Evolutionary conservation across 2,888 invertebrate species (phyloP).

Genomic region (Aphodius sticticus): DNA sequence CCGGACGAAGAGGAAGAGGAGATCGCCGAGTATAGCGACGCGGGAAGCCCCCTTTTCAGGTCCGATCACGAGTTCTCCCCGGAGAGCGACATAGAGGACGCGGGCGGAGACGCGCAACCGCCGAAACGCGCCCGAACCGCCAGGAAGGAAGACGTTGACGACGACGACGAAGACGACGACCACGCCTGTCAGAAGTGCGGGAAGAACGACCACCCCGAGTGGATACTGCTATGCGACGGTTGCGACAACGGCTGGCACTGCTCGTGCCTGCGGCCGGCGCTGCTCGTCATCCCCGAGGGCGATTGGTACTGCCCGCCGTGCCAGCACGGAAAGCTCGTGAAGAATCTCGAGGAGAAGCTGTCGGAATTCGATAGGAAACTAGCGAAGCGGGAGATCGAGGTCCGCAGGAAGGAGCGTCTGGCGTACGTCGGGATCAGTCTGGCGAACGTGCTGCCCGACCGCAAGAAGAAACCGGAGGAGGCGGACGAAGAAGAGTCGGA

Average conservation of each 20-base stretch:
- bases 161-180: constrained; percentile 63
- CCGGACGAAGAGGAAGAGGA: constrained; percentile 60
- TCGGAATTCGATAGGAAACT: constrained; percentile 79
- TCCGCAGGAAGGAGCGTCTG: constrained; percentile 72
- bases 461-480: constrained; percentile 44
- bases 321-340: constrained; percentile 87
- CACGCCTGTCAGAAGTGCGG: constrained; percentile 91
- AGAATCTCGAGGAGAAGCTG: constrained; percentile 77
- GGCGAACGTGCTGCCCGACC: constrained; percentile 70
- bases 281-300: constrained; percentile 94
- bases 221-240: constrained; percentile 94
- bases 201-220: constrained; percentile 93
- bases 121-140: constrained; percentile 85
- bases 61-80: constrained; percentile 95
- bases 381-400: constrained; percentile 71
- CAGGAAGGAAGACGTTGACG: constrained; percentile 67
- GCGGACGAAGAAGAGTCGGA: constrained; percentile 45
- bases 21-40: constrained; percentile 55
- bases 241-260: constrained; percentile 99
- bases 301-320: constrained; percentile 99
- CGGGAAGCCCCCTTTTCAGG: constrained; percentile 64
- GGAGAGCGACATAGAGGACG: constrained; percentile 81
- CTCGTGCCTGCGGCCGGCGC: constrained; percentile 89
- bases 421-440: constrained; percentile 80
- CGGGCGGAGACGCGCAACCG: constrained; percentile 74